These are phyloP conservation scores for Odontesthes bonariensis DNA, from an alignment of 2,113 vertebrate genomes.

Conservation along the genomic window DNA sequence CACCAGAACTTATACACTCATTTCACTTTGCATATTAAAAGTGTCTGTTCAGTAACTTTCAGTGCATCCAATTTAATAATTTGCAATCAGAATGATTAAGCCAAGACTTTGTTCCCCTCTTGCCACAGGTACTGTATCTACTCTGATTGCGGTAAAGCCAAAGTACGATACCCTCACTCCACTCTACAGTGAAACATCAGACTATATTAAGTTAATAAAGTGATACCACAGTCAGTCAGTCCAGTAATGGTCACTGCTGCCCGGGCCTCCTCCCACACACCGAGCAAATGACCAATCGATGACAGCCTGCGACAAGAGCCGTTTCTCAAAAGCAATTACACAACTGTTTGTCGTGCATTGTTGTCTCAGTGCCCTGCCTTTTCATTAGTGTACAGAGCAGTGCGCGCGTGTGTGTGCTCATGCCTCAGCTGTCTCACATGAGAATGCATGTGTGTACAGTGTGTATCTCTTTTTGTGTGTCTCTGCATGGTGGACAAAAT, in stretches of 20 bases:
- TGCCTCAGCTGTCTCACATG: neutral
- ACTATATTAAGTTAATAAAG: slow-evolving; percentile 66
- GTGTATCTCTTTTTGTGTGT: slow-evolving; percentile 15
- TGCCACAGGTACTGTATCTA: neutral
- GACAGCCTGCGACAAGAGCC: slow-evolving; percentile 60
- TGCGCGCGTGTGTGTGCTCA: slow-evolving; percentile 6
- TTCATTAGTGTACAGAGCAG: slow-evolving; percentile 65
- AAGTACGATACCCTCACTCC: slow-evolving; percentile 9
- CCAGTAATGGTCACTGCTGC: slow-evolving; percentile 60
- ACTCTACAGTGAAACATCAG: slow-evolving; percentile 36
- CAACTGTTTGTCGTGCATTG: slow-evolving; percentile 67
- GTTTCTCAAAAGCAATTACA: slow-evolving; percentile 79
- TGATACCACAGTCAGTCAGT: slow-evolving; percentile 49
- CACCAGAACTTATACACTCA: slow-evolving; percentile 7
- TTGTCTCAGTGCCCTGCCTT: slow-evolving; percentile 64
- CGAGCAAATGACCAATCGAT: slow-evolving; percentile 72
- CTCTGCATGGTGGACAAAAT: slow-evolving; percentile 38
- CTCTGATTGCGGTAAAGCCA: slow-evolving; percentile 12
- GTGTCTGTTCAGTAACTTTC: neutral
- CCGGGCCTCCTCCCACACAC: slow-evolving; percentile 66
- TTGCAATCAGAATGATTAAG: neutral
- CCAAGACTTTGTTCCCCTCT: slow-evolving; percentile 6
- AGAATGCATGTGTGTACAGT: slow-evolving; percentile 9
- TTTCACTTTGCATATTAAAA: slow-evolving; percentile 10
- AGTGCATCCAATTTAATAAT: neutral